phyloP scores from a whole-genome alignment of 2,888 invertebrate genomes.

The Eurois occulta region DNA sequence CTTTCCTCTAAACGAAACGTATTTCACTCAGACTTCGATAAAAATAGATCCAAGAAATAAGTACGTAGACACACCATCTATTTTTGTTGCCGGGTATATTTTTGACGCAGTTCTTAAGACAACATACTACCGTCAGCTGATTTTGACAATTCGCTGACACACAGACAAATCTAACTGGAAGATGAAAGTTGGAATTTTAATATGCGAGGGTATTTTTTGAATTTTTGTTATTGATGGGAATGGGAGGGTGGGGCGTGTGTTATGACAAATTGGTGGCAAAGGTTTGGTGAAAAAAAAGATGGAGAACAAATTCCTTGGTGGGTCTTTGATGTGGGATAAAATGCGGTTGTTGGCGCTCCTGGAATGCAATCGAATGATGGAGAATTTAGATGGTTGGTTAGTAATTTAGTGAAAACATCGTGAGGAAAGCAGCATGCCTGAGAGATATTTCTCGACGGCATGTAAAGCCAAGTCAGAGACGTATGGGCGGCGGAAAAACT shows the following conservation, averaged over 20 bases:
- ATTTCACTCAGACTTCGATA: conserved; percentile 50
- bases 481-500: no score
- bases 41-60: conserved; percentile 70
- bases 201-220: conserved; percentile 7
- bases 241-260: conserved; percentile 5
- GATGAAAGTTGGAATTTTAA: conserved; percentile 62
- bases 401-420: neutral
- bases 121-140: conserved; percentile 74
- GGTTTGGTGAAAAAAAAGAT: neutral
- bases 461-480: no score
- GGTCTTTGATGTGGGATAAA: conserved; percentile 7
- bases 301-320: neutral
- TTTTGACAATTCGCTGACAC: conserved; percentile 73
- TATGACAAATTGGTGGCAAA: conserved; percentile 19
- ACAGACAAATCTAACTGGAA: conserved; percentile 61
- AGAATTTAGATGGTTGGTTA: neutral
- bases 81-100: conserved; percentile 69
- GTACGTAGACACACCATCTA: conserved; percentile 68
- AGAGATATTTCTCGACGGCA: no score
- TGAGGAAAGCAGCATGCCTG: no score
- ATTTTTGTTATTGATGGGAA: conserved; percentile 26
- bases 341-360: neutral
- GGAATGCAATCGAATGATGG: neutral
- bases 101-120: conserved; percentile 71
- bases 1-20: conserved; percentile 41